These are phyloP conservation scores for Rhabdomys pumilio DNA, from an alignment of 2,797 vertebrate species.

Conservation along the genomic window DNA sequence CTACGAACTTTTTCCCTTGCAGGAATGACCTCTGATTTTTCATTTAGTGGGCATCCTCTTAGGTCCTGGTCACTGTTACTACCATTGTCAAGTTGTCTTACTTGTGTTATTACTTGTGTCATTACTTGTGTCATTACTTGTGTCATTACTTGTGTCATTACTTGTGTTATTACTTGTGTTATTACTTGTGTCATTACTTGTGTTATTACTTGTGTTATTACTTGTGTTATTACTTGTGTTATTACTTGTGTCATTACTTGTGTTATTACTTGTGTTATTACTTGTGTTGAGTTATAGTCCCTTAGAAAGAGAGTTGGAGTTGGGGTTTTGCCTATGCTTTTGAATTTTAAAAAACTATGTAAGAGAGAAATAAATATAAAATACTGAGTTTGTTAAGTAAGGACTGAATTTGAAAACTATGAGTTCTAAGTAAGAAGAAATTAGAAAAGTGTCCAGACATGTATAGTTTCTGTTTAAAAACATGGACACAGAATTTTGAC, in stretches of 20 bases:
- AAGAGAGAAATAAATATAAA: neutral
- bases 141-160: too few relatives aligned
- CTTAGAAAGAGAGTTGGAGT: neutral
- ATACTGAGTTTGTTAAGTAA: neutral
- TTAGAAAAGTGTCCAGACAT: neutral
- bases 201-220: neutral
- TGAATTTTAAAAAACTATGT: neutral
- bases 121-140: neutral
- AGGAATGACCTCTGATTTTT: neutral
- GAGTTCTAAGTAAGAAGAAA: neutral
- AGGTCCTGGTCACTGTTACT: neutral
- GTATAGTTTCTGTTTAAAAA: slow-evolving; percentile 2
- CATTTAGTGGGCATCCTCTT: neutral
- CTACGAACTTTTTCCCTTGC: neutral
- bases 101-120: neutral
- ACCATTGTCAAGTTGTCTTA: neutral
- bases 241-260: too few relatives aligned
- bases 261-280: neutral
- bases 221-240: neutral
- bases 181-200: too few relatives aligned
- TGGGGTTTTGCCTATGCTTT: neutral
- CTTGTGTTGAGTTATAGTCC: neutral
- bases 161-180: neutral
- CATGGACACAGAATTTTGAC: neutral
- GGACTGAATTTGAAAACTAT: neutral